Percentiles rank a stretch among this genome's conserved stretches.
phyloP scores from a whole-genome alignment of 2,113 vertebrate genomes.

The Thalassarche chlororhynchos region DNA sequence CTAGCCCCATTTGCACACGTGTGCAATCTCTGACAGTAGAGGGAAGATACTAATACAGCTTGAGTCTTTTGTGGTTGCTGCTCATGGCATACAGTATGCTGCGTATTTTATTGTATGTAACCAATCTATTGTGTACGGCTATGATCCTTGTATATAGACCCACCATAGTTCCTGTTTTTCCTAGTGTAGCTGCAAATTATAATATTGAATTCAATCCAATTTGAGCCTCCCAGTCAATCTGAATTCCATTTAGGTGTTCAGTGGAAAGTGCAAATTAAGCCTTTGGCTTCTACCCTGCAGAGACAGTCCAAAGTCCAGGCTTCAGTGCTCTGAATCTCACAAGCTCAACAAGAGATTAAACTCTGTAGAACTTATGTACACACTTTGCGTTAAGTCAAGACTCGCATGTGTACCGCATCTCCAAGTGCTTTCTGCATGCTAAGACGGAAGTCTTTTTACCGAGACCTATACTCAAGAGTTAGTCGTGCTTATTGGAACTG shows the following conservation, averaged over 20 bases:
- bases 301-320: background rate
- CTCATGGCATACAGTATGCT: background rate
- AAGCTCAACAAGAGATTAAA: background rate
- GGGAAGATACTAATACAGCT: background rate
- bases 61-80: background rate
- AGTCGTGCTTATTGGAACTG: background rate
- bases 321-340: background rate
- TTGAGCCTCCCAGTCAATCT: background rate
- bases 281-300: background rate
- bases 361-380: background rate
- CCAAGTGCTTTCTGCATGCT: background rate
- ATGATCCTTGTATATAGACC: fast-evolving
- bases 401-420: background rate
- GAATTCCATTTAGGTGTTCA: background rate
- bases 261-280: background rate
- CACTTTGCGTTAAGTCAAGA: background rate
- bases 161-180: background rate
- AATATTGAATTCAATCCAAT: background rate
- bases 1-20: fast-evolving
- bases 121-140: background rate
- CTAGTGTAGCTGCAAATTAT: background rate
- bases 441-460: background rate
- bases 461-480: background rate
- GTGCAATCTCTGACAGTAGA: background rate
- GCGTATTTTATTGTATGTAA: background rate